A percentile compares a stretch with the other conserved stretches of the same genome.
Conservation (phyloP, 2,113 vertebrate genomes). For the Salvelinus alpinus region DNA sequence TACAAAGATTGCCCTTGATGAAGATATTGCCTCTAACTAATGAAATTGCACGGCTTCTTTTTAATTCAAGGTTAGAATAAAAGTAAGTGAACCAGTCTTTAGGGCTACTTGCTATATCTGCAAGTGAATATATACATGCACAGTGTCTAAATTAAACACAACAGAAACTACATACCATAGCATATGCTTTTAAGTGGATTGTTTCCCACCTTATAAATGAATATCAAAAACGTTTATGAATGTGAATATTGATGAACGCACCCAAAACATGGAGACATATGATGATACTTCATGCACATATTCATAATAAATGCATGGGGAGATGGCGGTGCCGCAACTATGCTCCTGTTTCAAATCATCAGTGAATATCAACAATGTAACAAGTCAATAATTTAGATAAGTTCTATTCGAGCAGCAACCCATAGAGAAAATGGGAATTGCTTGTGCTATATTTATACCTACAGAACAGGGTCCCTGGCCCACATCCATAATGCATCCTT, state of each 20-base stretch:
- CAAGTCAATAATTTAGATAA: background rate
- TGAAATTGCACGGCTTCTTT: too few relatives aligned
- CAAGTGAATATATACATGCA: too few relatives aligned
- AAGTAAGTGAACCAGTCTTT: too few relatives aligned
- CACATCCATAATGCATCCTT: constrained; percentile 7
- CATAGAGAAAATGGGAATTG: background rate
- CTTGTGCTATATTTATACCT: background rate
- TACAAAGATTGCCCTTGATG: too few relatives aligned
- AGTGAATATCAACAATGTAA: too few relatives aligned
- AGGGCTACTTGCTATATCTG: too few relatives aligned
- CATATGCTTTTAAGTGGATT: background rate
- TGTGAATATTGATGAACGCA: background rate
- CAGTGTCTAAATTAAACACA: background rate
- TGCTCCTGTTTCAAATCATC: constrained; percentile 3
- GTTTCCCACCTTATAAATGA: background rate
- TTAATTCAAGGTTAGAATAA: too few relatives aligned
- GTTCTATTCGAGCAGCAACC: background rate
- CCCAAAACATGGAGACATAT: background rate
- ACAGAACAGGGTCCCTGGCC: background rate
- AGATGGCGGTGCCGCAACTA: background rate
- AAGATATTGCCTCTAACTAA: too few relatives aligned
- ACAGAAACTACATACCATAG: background rate
- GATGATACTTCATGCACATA: constrained; percentile 7
- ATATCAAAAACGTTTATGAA: background rate
- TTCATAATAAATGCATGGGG: background rate